Base-by-base conservation (phyloP, 2,113 vertebrate genomes). In the Syrrhaptes paradoxus region DNA sequence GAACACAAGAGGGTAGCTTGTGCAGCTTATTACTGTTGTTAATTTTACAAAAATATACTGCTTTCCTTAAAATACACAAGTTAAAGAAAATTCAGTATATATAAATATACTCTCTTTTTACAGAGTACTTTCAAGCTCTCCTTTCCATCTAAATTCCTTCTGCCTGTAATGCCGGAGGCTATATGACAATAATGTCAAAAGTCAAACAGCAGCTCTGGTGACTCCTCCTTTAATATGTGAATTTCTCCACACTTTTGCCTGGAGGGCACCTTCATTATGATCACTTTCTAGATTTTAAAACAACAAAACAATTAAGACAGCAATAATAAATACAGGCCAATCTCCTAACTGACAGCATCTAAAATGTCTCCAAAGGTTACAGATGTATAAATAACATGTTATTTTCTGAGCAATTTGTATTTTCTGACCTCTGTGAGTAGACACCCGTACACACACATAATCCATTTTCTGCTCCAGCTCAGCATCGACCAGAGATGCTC, bases 401-500 rank as follows among this genome's bases (percentile, higher is more conserved):
- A 5, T 84, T 77, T 94, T 41, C 51, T 41, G 25, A 90, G 26
- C 55, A 63, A 34, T 31, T 24, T 20, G 0, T 12, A 20, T 67
- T 71, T 93, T 83, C 65, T 84, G 76, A 45, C 38, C 52, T 57
- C 51, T 84, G 28, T 49, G 75, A 73, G 73, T 0, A 85, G 52
- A 51, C 51, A 41, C 0, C 0, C 9, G 61, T 4, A 34, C 26
- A 58, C 49, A 61, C 32, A 65, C 48, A 6, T 4, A 46, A 24
- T 32, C 46, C 55, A 48, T 81, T 74, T 93, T 77, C 88, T 93
- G 83, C 79, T 92, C 51, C 82, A 90, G 71, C 85, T 90, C 78
- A 88, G 67, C 41, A 91, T 29, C 63, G 62, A 81, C 85, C 10
- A 36, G 82, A 85, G 63, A 77, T 48, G 41, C 17, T 95, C 91